Evolutionary conservation across 2,113 vertebrate genomes (phyloP).

Genomic region (Vulpes ferrilata): DNA sequence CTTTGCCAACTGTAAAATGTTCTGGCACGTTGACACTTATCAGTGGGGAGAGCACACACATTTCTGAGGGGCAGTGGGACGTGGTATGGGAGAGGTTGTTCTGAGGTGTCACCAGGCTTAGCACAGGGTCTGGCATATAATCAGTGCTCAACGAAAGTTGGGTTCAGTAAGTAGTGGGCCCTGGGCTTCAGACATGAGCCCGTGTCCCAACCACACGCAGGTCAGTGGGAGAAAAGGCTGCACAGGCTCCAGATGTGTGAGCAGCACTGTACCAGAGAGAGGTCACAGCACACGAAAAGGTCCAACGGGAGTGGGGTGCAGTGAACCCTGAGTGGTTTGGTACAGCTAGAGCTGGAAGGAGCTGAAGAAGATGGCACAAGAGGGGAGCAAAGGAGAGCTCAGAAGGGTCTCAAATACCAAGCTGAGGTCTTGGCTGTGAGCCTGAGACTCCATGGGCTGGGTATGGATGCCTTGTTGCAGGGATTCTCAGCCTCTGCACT

Average conservation of each 20-base stretch:
- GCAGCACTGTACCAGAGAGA: not conserved
- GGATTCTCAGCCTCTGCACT: accelerated
- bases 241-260: not conserved
- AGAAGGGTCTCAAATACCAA: not conserved
- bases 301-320: accelerated
- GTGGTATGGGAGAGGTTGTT: not conserved
- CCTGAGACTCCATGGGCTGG: not conserved
- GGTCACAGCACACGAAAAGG: not conserved
- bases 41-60: not conserved
- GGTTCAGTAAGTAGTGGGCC: accelerated
- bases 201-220: accelerated
- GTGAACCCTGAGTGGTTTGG: not conserved
- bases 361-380: not conserved
- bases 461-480: not conserved
- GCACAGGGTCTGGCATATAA: too few species aligned
- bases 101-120: not conserved
- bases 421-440: not conserved
- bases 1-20: not conserved
- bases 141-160: accelerated
- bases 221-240: not conserved
- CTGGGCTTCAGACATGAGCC: not conserved
- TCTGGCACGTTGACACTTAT: not conserved
- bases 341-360: not conserved
- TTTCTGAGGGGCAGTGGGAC: not conserved
- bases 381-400: not conserved